Conservation (phyloP, 2,113 vertebrate genomes). For the Oryzias javanicus region DNA sequence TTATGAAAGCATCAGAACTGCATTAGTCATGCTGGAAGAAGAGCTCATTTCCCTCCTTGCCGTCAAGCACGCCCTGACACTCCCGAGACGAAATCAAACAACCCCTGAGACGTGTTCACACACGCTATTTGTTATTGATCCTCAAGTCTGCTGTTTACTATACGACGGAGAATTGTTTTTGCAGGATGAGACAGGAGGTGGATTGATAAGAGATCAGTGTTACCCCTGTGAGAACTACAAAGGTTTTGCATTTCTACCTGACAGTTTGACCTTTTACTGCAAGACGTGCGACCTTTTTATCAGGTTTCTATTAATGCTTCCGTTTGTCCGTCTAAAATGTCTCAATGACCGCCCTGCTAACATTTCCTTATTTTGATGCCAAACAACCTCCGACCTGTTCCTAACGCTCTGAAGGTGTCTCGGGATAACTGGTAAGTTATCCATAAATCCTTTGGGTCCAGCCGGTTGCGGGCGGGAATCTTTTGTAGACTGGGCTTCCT, state of each 20-base stretch:
- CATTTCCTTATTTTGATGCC: too few species aligned
- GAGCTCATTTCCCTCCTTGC: constrained; percentile 30
- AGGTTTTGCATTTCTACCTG: constrained; percentile 54
- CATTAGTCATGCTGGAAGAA: constrained; percentile 28
- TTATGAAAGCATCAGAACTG: too few species aligned
- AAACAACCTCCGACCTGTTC: too few species aligned
- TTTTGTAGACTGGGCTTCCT: too few species aligned
- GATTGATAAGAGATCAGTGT: constrained; percentile 47
- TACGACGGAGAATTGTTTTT: constrained; percentile 18
- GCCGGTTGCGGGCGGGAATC: too few species aligned
- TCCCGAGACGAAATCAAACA: constrained; percentile 60
- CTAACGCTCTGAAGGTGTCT: too few species aligned
- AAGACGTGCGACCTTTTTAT: constrained; percentile 24
- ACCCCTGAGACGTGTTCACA: constrained; percentile 51
- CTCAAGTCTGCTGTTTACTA: constrained; percentile 19
- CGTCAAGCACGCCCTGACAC: constrained; percentile 43
- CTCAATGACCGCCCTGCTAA: too few species aligned
- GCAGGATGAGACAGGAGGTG: constrained; percentile 29
- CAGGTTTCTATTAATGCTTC: too few species aligned
- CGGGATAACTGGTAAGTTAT: too few species aligned
- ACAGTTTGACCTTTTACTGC: constrained; percentile 44
- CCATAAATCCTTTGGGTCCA: too few species aligned
- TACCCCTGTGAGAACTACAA: constrained; percentile 25
- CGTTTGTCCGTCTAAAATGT: too few species aligned
- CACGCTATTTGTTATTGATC: constrained; percentile 49